These are phyloP conservation scores for Keiferia lycopersicella DNA, from an alignment of 2,888 invertebrate species.

Conservation along the genomic window DNA sequence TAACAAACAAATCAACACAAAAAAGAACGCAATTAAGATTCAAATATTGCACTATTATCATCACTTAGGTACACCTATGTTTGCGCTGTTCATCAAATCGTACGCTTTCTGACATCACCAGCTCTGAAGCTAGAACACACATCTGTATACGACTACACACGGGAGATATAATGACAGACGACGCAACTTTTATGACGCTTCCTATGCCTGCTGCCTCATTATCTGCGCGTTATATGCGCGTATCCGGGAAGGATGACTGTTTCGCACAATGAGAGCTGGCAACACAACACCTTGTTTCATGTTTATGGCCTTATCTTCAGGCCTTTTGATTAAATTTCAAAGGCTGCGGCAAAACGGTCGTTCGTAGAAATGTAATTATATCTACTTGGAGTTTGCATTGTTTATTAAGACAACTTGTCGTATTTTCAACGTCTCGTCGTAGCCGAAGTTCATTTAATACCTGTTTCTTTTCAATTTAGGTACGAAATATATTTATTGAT, in stretches of 20 bases:
- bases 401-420: conserved; percentile 1
- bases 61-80: too few species aligned
- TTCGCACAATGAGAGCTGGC: not conserved
- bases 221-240: conserved; percentile 15
- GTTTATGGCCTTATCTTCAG: conserved; percentile 10
- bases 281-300: conserved; percentile 8
- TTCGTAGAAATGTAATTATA: conserved; percentile 3
- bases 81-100: too few species aligned
- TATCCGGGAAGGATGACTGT: conserved; percentile 14
- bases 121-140: too few species aligned
- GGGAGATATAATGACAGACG: conserved; percentile 26
- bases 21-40: too few species aligned
- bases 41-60: too few species aligned
- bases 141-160: not conserved
- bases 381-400: not conserved
- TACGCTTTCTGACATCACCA: too few species aligned
- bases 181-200: conserved; percentile 36
- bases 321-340: conserved; percentile 19
- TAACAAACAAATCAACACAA: too few species aligned
- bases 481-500: not conserved
- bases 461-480: not conserved
- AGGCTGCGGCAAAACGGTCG: not conserved
- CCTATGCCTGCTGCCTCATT: conserved; percentile 25
- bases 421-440: not conserved
- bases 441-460: not conserved